Percentiles rank a stretch among this genome's conserved stretches.
Evolutionary conservation across 1,140 invertebrate genomes (phyloP).

Genomic region (Drosophila sproati): DNA sequence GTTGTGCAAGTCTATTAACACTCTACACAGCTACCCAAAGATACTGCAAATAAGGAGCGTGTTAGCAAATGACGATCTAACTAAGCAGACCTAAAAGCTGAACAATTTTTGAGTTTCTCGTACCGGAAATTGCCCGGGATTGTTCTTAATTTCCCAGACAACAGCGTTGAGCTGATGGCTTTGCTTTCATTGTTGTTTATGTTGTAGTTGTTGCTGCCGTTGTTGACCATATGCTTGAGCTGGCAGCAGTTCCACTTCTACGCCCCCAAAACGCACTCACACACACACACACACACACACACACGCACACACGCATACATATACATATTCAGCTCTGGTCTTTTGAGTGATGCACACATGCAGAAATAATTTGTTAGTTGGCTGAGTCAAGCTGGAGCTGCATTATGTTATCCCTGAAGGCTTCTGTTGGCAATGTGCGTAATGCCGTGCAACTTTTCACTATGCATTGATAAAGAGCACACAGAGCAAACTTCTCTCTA

Average conservation of each 20-base stretch:
- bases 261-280: conserved; percentile 43
- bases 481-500: conserved; percentile 28
- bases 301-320: not conserved
- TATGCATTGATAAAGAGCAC: conserved; percentile 44
- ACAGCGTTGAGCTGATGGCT: conserved; percentile 57
- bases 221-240: conserved; percentile 77
- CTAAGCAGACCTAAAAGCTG: conserved; percentile 54
- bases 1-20: conserved; percentile 44
- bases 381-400: conserved; percentile 37
- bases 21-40: conserved; percentile 16
- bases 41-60: conserved; percentile 2
- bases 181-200: conserved; percentile 27
- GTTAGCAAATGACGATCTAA: not conserved
- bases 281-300: conserved; percentile 23
- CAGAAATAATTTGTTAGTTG: conserved; percentile 79
- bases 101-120: conserved; percentile 73
- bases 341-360: conserved; percentile 81
- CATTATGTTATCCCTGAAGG: conserved; percentile 46
- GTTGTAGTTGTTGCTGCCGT: conserved; percentile 47
- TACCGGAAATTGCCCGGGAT: conserved; percentile 80
- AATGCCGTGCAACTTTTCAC: conserved; percentile 50
- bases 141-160: conserved; percentile 82
- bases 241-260: conserved; percentile 61
- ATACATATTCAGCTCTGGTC: conserved; percentile 28
- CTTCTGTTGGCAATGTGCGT: conserved; percentile 48